A percentile compares a stretch with the other conserved stretches of the same genome.
Conservation (phyloP, 2,797 vertebrate genomes). For the Neosilurus mollespiculum region DNA sequence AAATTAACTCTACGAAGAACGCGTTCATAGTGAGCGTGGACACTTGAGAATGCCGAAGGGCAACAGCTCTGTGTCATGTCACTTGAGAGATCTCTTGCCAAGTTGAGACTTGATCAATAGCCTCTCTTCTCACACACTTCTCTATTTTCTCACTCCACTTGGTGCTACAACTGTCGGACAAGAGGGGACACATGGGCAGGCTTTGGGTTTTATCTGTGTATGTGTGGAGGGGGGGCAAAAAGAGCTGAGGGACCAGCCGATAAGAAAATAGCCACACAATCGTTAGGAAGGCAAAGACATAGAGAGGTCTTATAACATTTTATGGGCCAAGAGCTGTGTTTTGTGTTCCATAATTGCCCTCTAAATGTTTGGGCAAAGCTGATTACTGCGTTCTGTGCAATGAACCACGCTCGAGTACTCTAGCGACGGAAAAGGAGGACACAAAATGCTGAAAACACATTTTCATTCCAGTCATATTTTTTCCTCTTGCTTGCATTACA, state of each 20-base stretch:
- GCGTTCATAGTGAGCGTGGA: not conserved
- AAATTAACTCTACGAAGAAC: not conserved
- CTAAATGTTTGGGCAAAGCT: conserved; percentile 26
- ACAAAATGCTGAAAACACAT: conserved; percentile 25
- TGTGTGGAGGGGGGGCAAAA: not conserved
- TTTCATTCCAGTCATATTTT: conserved; percentile 20
- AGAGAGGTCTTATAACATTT: conserved; percentile 2
- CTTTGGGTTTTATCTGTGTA: not conserved
- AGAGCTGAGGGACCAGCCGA: conserved; percentile 11
- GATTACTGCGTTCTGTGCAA: conserved; percentile 25
- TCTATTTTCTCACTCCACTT: conserved; percentile 16
- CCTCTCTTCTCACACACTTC: conserved; percentile 13
- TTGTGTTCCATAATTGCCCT: conserved; percentile 16
- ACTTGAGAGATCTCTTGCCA: conserved; percentile 16
- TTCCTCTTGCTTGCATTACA: not conserved
- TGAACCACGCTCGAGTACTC: conserved; percentile 4
- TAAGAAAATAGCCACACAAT: conserved; percentile 14
- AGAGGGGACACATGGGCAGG: not conserved
- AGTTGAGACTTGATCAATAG: conserved; percentile 31
- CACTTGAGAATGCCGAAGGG: conserved; percentile 14
- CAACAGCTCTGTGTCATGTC: conserved; percentile 18
- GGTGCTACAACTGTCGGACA: not conserved
- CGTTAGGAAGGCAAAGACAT: conserved; percentile 5
- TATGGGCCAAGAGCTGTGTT: conserved; percentile 1
- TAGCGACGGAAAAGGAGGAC: not conserved